phyloP scores from a whole-genome alignment of 2,113 vertebrate species.

The Osmerus mordax region DNA sequence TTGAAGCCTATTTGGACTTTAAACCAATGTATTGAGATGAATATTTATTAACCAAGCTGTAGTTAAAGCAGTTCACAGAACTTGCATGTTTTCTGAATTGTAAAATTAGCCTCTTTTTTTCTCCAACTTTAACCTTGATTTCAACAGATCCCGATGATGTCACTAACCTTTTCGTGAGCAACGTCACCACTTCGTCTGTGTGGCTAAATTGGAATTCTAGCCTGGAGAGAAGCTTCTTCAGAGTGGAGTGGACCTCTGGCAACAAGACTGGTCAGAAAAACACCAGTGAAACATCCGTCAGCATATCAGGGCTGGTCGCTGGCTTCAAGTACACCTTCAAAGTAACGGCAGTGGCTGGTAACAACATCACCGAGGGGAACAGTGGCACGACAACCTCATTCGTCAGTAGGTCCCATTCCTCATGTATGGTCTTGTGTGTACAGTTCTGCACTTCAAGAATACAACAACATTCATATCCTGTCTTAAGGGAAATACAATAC shows the following conservation, averaged over 20 bases:
- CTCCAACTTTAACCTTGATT: background rate
- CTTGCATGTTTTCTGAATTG: too few relatives aligned
- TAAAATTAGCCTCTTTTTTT: background rate
- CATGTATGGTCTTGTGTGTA: too few relatives aligned
- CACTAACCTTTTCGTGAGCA: background rate
- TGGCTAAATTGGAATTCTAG: conserved; percentile 10
- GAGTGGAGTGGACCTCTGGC: conserved; percentile 3
- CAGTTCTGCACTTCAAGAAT: too few relatives aligned
- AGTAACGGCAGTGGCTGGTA: conserved; percentile 1
- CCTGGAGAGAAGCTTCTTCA: background rate
- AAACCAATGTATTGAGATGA: too few relatives aligned
- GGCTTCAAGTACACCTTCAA: conserved; percentile 4
- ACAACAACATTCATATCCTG: too few relatives aligned
- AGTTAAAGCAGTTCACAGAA: background rate
- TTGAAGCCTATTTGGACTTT: too few relatives aligned
- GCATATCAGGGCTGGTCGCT: conserved; percentile 8
- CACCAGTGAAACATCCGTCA: background rate
- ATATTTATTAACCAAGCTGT: background rate
- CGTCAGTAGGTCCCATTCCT: background rate
- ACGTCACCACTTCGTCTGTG: conserved; percentile 19
- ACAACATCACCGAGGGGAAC: conserved; percentile 5
- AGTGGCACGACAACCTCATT: too few relatives aligned
- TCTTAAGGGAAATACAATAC: too few relatives aligned
- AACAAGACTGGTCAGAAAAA: background rate
- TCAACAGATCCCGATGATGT: background rate